Percentiles rank a stretch among this genome's conserved stretches.
Evolutionary conservation across 2,888 invertebrate genomes (phyloP).

Genomic region (Metellina segmentata): DNA sequence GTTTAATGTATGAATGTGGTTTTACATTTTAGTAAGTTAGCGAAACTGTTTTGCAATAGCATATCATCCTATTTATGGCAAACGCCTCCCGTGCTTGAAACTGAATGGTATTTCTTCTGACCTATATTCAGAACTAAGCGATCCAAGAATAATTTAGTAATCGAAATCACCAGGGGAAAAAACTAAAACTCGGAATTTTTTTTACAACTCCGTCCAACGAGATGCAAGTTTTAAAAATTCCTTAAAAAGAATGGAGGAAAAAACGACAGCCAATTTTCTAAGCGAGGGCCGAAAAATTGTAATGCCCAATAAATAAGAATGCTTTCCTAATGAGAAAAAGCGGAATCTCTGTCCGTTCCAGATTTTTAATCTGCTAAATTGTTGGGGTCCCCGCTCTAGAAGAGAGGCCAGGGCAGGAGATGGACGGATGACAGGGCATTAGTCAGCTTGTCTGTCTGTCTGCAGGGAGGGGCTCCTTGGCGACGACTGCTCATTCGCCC

Average conservation of each 20-base stretch:
- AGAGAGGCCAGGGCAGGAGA: slow-evolving; percentile 6
- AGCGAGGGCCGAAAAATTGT: slow-evolving; percentile 9
- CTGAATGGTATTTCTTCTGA: neutral
- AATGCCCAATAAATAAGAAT: slow-evolving; percentile 62
- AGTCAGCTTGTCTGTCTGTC: slow-evolving; percentile 57
- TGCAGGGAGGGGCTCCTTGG: slow-evolving; percentile 60
- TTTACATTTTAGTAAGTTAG: too few species aligned
- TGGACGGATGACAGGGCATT: slow-evolving; percentile 70
- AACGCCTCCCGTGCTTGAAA: too few species aligned
- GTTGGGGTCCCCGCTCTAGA: slow-evolving; percentile 31
- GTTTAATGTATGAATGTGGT: too few species aligned
- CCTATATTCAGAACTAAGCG: neutral
- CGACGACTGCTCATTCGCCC: slow-evolving; percentile 48
- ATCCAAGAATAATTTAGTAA: neutral
- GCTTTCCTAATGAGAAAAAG: slow-evolving; percentile 71
- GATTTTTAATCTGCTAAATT: slow-evolving; percentile 76
- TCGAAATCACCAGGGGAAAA: neutral
- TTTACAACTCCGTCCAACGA: neutral
- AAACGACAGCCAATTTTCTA: slow-evolving; percentile 39
- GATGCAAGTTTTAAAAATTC: too few species aligned
- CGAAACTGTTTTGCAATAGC: too few species aligned
- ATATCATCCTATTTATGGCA: too few species aligned
- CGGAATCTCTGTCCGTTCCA: slow-evolving; percentile 15
- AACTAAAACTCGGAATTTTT: neutral
- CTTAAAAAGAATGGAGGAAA: neutral